Evolutionary conservation across 1,140 invertebrate genomes (phyloP), one percentile per base, ranked within the genome.

Genomic region (Delia radicum): DNA sequence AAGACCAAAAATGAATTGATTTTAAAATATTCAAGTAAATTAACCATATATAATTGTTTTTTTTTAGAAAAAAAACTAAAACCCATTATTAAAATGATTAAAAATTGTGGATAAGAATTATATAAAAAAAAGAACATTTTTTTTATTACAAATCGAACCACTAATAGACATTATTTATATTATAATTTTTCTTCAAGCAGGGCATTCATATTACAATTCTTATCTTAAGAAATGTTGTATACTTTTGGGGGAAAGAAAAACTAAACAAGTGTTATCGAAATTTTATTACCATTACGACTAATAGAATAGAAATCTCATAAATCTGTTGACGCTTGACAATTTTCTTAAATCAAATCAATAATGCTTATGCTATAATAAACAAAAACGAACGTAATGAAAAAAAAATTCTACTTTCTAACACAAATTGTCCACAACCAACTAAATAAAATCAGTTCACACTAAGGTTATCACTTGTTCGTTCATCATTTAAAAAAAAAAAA

Each of bases 391-490:
- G 12, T 15, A 33, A 33, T 2, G n/a, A 13, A 42, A 42, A 37
- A 18, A 55, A 55, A 55, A 55, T 55, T 55, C 18, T 21, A 55
- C 48, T 8, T n/a, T n/a, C 48, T 55, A 5, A n/a, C 18, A 55
- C 48, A n/a, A 21, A 3, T 21, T 42, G 37, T 42, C 37, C 37
- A 42, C 37, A 42, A 42, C 48, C 48, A 18, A 55, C 18, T 21
- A 21, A 55, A 55, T 21, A 18, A 24, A 55, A 55, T 55, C 48
- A 55, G 48, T 55, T 55, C 48, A 55, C 48, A 55, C 48, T 18
- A 55, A 55, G 48, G 48, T 55, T 55, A 55, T 55, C 48, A 18
- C 48, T 55, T 55, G 48, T 55, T 55, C 48, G 48, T 55, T 55
- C 48, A 21, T 55, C 48, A 55, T 55, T 55, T 21, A 55, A 55